Evolutionary conservation across 2,797 vertebrate species (phyloP).

Genomic region (Varecia variegata): DNA sequence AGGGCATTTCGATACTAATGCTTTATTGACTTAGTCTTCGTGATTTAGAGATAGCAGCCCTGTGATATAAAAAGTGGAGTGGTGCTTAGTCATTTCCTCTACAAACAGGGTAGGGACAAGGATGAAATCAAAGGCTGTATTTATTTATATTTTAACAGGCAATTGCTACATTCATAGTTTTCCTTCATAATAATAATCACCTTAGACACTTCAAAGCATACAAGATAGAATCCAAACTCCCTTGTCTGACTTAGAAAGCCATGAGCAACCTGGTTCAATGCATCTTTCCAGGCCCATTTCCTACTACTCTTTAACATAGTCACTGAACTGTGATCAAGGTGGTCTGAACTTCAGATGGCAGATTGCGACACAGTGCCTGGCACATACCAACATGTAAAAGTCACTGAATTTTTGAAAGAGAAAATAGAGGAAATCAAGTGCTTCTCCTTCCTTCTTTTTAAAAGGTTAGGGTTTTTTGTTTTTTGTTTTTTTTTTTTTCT

Average conservation of each 20-base stretch:
- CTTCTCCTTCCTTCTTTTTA: neutral
- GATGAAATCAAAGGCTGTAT: neutral
- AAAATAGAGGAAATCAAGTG: neutral
- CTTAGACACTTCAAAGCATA: neutral
- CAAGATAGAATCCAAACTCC: neutral
- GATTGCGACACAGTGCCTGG: neutral
- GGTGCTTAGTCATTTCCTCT: neutral
- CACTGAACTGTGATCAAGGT: neutral
- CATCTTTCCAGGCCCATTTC: neutral
- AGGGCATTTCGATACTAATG: neutral
- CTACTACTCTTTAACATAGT: neutral
- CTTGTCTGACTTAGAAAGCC: neutral
- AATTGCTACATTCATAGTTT: neutral
- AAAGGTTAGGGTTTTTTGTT: neutral
- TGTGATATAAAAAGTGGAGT: neutral
- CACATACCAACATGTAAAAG: neutral
- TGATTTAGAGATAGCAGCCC: neutral
- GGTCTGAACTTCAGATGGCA: neutral
- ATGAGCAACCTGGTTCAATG: neutral
- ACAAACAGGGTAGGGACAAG: neutral
- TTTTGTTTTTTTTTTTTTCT: neutral
- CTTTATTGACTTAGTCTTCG: neutral
- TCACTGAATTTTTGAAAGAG: neutral
- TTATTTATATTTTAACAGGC: neutral
- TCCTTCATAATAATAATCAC: neutral